Conservation (phyloP, 30 jellyfish, hydroid and myxozoan genomes). For the Hydractinia echinata region DNA sequence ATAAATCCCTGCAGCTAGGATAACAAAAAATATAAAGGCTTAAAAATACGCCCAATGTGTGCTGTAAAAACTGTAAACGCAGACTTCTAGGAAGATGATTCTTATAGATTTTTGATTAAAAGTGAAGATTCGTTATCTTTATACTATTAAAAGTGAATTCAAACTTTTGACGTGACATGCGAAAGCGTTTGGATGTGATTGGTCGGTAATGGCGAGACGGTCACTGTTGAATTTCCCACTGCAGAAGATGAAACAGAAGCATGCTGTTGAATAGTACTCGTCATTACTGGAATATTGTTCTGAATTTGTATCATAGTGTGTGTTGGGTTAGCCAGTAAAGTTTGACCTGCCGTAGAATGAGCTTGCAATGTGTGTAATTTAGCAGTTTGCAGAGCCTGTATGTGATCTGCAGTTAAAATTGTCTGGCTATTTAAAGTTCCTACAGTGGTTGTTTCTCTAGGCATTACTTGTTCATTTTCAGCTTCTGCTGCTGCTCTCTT, state of each 20-base stretch:
- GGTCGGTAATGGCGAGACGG: not conserved
- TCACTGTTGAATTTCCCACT: not conserved
- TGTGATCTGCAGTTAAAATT: not conserved
- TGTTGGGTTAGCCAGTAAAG: not conserved
- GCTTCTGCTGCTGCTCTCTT: conserved; percentile 42
- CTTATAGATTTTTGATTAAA: too few species aligned
- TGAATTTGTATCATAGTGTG: conserved; percentile 45
- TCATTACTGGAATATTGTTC: conserved; percentile 41
- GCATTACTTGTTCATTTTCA: conserved; percentile 42
- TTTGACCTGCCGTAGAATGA: conserved; percentile 1
- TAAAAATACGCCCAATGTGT: too few species aligned
- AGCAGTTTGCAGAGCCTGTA: conserved; percentile 15
- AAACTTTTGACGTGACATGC: conserved; percentile 9
- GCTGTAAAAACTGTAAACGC: too few species aligned
- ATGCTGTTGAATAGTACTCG: conserved; percentile 17
- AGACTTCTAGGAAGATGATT: too few species aligned
- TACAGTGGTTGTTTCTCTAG: conserved; percentile 13
- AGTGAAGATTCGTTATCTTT: too few species aligned
- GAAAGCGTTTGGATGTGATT: not conserved
- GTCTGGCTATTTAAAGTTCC: not conserved
- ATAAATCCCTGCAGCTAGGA: too few species aligned
- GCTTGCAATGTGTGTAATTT: not conserved
- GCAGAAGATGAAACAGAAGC: not conserved
- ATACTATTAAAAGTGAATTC: not conserved
- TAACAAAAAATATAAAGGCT: too few species aligned